Evolutionary conservation across 2,797 vertebrate species (phyloP).

Genomic region (Phoeniculus purpureus): DNA sequence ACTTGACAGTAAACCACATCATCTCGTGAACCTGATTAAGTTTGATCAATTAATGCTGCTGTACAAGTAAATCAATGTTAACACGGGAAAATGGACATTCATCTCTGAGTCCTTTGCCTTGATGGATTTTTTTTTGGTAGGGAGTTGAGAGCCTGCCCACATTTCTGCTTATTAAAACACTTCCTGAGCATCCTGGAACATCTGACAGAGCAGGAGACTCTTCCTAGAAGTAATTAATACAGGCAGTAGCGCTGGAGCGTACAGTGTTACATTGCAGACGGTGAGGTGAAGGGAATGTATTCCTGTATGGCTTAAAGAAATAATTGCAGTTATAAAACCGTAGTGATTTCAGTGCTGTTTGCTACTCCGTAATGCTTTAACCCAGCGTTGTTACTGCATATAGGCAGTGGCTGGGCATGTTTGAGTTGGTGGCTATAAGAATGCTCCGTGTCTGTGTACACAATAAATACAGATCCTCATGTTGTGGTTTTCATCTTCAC

Average conservation of each 20-base stretch:
- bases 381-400: rapidly evolving
- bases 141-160: not conserved
- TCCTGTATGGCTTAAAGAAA: too few species aligned
- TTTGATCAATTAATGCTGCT: not conserved
- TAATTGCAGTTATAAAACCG: too few species aligned
- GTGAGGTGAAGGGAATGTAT: not conserved
- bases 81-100: not conserved
- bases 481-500: conserved; percentile 18
- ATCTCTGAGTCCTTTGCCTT: not conserved
- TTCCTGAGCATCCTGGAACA: not conserved
- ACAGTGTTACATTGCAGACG: not conserved
- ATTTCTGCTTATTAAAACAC: not conserved
- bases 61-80: not conserved
- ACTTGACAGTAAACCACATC: not conserved
- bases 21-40: not conserved
- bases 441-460: not conserved
- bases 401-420: not conserved
- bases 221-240: not conserved
- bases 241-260: not conserved
- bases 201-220: not conserved
- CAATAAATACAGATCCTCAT: rapidly evolving
- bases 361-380: not conserved
- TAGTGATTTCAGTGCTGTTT: not conserved
- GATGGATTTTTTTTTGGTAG: not conserved
- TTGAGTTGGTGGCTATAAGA: rapidly evolving